phyloP scores from a whole-genome alignment of 2,113 vertebrate genomes.

The Conger conger region DNA sequence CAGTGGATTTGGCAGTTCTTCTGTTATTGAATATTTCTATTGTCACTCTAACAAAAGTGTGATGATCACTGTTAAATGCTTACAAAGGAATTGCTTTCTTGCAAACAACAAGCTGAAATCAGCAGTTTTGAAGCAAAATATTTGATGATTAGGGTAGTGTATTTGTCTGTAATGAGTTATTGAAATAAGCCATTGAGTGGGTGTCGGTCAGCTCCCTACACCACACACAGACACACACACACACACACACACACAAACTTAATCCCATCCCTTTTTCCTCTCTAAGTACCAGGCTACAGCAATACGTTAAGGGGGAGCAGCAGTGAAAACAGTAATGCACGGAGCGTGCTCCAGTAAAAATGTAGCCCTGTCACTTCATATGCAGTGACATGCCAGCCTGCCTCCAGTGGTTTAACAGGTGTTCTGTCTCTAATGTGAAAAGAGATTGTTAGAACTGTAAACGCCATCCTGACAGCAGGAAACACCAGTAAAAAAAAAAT shows the following conservation, averaged over 20 bases:
- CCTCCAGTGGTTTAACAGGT: neutral
- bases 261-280: neutral
- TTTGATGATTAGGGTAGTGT: constrained; percentile 83
- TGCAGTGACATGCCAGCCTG: constrained; percentile 13
- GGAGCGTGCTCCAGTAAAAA: neutral
- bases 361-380: neutral
- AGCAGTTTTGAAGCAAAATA: constrained; percentile 78
- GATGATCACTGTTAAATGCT: constrained; percentile 80
- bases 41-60: constrained; percentile 66
- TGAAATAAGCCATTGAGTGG: constrained; percentile 68
- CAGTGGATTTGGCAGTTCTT: constrained; percentile 59
- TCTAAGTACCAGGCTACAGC: constrained; percentile 56
- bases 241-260: neutral
- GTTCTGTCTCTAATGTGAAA: neutral
- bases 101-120: constrained; percentile 88
- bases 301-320: constrained; percentile 40
- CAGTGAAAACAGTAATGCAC: constrained; percentile 38
- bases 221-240: constrained; percentile 26
- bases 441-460: neutral
- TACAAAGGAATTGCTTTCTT: constrained; percentile 88
- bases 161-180: constrained; percentile 72
- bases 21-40: constrained; percentile 67
- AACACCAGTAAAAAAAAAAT: constrained; percentile 54
- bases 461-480: neutral
- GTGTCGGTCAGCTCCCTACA: constrained; percentile 54